Evolutionary conservation across 2,113 vertebrate genomes (phyloP).

Genomic region (Urocolius indicus): DNA sequence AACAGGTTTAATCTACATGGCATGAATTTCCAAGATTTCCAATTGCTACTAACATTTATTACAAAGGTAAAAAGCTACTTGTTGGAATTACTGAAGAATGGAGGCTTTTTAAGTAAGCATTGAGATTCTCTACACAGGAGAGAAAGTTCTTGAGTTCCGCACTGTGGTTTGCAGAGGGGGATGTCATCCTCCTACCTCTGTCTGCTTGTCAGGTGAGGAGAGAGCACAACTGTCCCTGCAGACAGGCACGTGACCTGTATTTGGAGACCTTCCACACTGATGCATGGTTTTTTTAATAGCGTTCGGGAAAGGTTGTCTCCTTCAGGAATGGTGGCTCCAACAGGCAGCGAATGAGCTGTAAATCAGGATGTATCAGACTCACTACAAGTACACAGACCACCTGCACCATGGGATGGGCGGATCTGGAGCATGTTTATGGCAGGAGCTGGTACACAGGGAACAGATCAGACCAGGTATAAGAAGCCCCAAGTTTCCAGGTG

Average conservation of each 20-base stretch:
- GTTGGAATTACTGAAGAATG: background rate
- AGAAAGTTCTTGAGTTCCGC: background rate
- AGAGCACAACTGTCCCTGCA: background rate
- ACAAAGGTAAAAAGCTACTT: background rate
- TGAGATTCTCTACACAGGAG: background rate
- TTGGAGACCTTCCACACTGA: background rate
- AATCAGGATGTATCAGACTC: background rate
- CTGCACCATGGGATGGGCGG: fast-evolving
- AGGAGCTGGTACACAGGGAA: background rate
- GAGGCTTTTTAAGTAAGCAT: background rate
- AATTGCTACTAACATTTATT: background rate
- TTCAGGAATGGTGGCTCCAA: background rate
- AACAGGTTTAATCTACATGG: constrained; percentile 5
- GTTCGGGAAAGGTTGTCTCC: background rate
- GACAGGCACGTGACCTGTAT: fast-evolving
- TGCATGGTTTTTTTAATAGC: fast-evolving
- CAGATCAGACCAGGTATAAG: background rate
- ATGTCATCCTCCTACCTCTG: background rate
- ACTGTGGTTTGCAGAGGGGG: background rate
- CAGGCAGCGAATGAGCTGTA: background rate
- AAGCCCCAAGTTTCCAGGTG: background rate
- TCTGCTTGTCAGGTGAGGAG: background rate
- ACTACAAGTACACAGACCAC: background rate
- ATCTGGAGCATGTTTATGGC: background rate
- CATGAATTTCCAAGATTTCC: background rate